Evolutionary conservation across 2,797 vertebrate genomes (phyloP).

Genomic region (Capromys pilorides): DNA sequence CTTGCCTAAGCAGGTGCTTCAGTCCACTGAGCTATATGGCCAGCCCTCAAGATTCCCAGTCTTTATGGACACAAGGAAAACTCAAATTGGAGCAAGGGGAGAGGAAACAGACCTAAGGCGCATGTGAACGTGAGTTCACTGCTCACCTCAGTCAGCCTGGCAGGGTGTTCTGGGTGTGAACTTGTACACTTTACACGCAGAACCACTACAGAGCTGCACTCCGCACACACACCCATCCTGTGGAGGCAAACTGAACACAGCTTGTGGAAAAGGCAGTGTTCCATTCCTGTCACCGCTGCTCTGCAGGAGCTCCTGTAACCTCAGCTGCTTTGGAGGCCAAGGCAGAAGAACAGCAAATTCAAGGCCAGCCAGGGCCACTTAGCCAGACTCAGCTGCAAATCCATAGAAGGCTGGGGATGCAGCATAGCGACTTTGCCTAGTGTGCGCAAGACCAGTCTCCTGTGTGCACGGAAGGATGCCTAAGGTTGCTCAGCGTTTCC

Average conservation of each 20-base stretch:
- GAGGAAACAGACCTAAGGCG: background rate
- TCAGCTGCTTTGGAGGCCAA: background rate
- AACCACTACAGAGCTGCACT: background rate
- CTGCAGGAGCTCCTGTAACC: background rate
- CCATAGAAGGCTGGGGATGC: background rate
- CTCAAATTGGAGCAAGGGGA: background rate
- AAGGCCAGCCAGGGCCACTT: background rate
- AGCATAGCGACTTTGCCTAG: background rate
- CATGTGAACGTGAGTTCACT: background rate
- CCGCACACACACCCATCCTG: background rate
- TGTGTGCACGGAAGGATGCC: background rate
- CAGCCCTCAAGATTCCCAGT: background rate
- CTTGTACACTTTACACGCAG: background rate
- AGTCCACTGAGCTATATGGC: too few species aligned
- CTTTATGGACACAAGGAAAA: background rate
- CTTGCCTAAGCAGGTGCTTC: too few species aligned
- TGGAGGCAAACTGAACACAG: rapidly evolving
- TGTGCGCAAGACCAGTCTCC: background rate
- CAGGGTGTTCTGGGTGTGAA: background rate
- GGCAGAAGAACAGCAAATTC: background rate
- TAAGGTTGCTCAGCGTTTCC: background rate
- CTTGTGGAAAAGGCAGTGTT: background rate
- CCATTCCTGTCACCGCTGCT: background rate
- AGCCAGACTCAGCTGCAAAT: background rate
- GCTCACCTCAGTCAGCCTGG: background rate